Percentiles rank a stretch among this genome's conserved stretches.
These are phyloP conservation scores for Periophthalmodon schlosseri DNA, from an alignment of 2,113 vertebrate genomes.

Conservation along the genomic window DNA sequence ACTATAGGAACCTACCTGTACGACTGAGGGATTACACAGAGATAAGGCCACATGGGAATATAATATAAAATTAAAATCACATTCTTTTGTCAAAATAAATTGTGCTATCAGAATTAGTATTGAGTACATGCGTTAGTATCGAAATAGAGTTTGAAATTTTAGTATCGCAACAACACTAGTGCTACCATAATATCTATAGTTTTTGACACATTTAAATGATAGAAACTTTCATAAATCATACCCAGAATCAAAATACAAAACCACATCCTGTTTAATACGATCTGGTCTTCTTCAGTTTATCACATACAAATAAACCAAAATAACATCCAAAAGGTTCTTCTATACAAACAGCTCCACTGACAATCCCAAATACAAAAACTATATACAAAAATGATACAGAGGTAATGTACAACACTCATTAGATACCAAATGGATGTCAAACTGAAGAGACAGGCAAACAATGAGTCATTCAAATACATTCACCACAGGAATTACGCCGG, in stretches of 20 bases:
- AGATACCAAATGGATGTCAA: background rate
- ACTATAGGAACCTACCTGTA: no score
- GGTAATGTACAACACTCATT: background rate
- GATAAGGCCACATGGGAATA: no score
- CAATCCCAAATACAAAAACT: slow-evolving; percentile 24
- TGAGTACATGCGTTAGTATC: no score
- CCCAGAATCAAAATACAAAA: slow-evolving; percentile 4
- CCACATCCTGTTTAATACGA: slow-evolving; percentile 50
- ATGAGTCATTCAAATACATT: background rate
- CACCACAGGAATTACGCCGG: background rate
- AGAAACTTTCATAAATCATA: background rate
- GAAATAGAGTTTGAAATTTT: no score
- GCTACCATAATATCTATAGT: background rate
- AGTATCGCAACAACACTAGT: no score
- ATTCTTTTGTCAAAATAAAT: no score
- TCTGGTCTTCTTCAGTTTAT: slow-evolving; percentile 19
- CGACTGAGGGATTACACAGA: no score
- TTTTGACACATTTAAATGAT: background rate
- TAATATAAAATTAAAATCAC: no score
- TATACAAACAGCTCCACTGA: slow-evolving; percentile 57
- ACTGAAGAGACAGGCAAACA: slow-evolving; percentile 34
- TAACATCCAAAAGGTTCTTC: slow-evolving; percentile 35
- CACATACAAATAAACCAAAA: slow-evolving; percentile 55
- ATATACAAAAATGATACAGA: background rate
- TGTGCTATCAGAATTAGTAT: no score